Evolutionary conservation across 2,113 vertebrate species (phyloP).

Genomic region (Pongo pygmaeus): DNA sequence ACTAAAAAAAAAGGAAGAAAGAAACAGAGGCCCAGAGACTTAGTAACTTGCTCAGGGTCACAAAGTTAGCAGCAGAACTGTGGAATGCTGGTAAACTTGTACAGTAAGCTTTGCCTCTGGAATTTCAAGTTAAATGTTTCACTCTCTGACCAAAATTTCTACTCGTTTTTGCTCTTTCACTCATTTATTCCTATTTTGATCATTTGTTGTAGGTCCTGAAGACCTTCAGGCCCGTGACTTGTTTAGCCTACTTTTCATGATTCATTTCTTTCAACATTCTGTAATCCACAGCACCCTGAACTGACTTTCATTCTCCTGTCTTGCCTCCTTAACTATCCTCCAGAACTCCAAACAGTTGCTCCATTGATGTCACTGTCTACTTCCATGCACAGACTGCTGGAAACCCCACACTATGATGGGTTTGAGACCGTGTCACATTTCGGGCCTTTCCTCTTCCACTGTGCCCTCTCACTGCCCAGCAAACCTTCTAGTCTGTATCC

Average conservation of each 20-base stretch:
- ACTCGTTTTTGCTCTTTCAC: background rate
- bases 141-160: background rate
- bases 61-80: background rate
- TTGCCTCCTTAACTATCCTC: background rate
- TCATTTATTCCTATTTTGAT: background rate
- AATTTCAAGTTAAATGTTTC: background rate
- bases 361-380: background rate
- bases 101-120: background rate
- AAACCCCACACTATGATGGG: rapidly evolving
- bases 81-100: background rate
- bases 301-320: background rate
- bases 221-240: background rate
- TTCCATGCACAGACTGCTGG: background rate
- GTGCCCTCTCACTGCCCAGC: background rate
- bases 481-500: background rate
- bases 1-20: background rate
- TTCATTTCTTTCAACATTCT: background rate
- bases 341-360: background rate
- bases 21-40: background rate
- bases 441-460: background rate
- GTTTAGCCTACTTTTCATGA: background rate
- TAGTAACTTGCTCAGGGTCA: background rate
- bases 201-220: background rate
- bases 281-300: background rate
- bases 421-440: background rate